Evolutionary conservation across 2,113 vertebrate species (phyloP).

Genomic region (Riparia riparia): DNA sequence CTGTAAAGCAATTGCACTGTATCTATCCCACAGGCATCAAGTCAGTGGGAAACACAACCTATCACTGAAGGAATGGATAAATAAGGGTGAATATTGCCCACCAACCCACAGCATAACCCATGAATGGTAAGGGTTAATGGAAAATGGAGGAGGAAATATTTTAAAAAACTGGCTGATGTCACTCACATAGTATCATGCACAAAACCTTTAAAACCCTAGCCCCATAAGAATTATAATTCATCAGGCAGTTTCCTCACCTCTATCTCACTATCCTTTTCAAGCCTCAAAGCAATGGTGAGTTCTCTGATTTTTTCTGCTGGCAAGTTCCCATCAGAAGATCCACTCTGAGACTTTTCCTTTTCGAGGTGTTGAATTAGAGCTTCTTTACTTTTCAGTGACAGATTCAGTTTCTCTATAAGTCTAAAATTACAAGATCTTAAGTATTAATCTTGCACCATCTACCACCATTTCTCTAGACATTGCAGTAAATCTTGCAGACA

Average conservation of each 20-base stretch:
- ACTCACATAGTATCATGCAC: not conserved
- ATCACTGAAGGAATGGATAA: not conserved
- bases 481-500: not conserved
- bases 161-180: not conserved
- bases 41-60: not conserved
- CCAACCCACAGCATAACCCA: not conserved
- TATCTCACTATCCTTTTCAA: constrained; percentile 79
- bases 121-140: not conserved
- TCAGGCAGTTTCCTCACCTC: constrained; percentile 77
- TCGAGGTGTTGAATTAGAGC: constrained; percentile 80
- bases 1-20: not conserved
- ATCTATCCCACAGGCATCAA: not conserved
- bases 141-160: not conserved
- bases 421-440: constrained; percentile 76
- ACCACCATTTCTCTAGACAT: not conserved
- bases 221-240: not conserved
- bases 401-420: constrained; percentile 84
- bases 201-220: not conserved
- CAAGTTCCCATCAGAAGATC: constrained; percentile 52
- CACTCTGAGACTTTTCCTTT: constrained; percentile 67
- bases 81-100: not conserved
- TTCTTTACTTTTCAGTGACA: constrained; percentile 85
- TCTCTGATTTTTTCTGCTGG: constrained; percentile 69
- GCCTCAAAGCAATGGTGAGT: constrained; percentile 58
- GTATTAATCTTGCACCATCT: constrained; percentile 68